phyloP scores from a whole-genome alignment of 2,888 invertebrate genomes.

The Agelastica alni region DNA sequence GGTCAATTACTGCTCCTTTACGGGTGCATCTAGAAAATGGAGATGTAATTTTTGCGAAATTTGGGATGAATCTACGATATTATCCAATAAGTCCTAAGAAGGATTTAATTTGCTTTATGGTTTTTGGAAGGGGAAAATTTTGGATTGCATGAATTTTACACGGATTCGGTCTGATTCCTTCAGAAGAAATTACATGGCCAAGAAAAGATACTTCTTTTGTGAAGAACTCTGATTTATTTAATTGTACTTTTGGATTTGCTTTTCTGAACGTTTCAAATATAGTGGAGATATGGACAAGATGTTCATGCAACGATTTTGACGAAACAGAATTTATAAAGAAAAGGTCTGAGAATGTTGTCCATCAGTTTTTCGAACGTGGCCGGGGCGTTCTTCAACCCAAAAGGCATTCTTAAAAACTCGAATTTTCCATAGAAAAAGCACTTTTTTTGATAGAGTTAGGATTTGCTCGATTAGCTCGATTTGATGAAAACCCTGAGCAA shows the following conservation, averaged over 20 bases:
- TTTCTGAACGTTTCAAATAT: conserved; percentile 14
- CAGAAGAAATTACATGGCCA: conserved; percentile 45
- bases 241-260: conserved; percentile 39
- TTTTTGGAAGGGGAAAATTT: conserved; percentile 35
- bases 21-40: conserved; percentile 10
- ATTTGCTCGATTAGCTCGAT: too few relatives aligned
- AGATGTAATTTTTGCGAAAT: conserved; percentile 35
- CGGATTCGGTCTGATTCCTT: conserved; percentile 47
- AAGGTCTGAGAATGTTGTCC: too few relatives aligned
- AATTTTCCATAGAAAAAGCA: too few relatives aligned
- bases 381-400: too few relatives aligned
- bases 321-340: too few relatives aligned
- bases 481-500: too few relatives aligned
- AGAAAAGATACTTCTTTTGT: conserved; percentile 43
- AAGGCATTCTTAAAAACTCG: too few relatives aligned
- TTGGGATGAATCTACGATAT: conserved; percentile 33
- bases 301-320: too few relatives aligned
- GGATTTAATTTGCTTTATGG: conserved; percentile 42
- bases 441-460: not conserved
- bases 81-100: conserved; percentile 38
- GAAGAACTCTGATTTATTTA: conserved; percentile 41
- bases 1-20: not conserved
- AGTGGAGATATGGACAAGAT: too few relatives aligned
- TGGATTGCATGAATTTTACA: conserved; percentile 41
- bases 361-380: too few relatives aligned